A percentile compares a stretch with the other conserved stretches of the same genome.
Conservation (phyloP, 2,888 invertebrate species). For the Drosophila robusta region DNA sequence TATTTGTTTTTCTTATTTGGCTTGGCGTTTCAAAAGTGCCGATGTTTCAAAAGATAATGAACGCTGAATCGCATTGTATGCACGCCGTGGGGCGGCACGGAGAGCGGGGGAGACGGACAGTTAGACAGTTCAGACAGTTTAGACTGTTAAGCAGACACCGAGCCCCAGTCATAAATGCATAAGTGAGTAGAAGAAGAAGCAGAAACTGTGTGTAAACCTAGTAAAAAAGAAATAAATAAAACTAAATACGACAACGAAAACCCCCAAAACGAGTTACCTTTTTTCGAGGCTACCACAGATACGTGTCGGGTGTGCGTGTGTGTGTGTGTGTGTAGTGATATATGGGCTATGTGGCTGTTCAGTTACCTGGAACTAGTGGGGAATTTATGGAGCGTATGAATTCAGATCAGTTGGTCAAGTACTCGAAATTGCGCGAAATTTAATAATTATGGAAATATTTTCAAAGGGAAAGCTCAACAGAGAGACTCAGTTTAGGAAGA, state of each 20-base stretch:
- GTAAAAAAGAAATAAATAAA: slow-evolving; percentile 46
- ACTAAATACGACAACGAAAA: slow-evolving; percentile 43
- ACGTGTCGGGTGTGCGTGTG: slow-evolving; percentile 30
- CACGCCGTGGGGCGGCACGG: slow-evolving; percentile 14
- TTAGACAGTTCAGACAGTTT: slow-evolving; percentile 44
- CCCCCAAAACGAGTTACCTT: slow-evolving; percentile 66
- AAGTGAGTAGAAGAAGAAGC: slow-evolving; percentile 48
- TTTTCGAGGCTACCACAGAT: slow-evolving; percentile 64
- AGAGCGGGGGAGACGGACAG: slow-evolving; percentile 28
- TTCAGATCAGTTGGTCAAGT: slow-evolving; percentile 9
- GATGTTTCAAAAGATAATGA: slow-evolving; percentile 81
- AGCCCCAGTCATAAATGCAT: slow-evolving; percentile 64
- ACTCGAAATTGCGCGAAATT: not conserved
- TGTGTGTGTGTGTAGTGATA: slow-evolving; percentile 34
- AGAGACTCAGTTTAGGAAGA: not conserved
- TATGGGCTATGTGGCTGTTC: slow-evolving; percentile 29
- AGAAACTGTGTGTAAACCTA: slow-evolving; percentile 31
- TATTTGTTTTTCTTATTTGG: slow-evolving; percentile 80
- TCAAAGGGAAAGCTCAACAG: not conserved
- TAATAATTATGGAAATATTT: not conserved
- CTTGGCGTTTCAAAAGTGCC: slow-evolving; percentile 79
- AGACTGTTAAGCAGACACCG: slow-evolving; percentile 39
- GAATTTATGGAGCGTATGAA: slow-evolving; percentile 11
- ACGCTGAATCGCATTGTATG: slow-evolving; percentile 66
- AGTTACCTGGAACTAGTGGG: slow-evolving; percentile 18